A percentile compares a stretch with the other conserved stretches of the same genome.
phyloP scores from a whole-genome alignment of 37 sponge, comb jelly and placozoan species.

The Corticium candelabrum region DNA sequence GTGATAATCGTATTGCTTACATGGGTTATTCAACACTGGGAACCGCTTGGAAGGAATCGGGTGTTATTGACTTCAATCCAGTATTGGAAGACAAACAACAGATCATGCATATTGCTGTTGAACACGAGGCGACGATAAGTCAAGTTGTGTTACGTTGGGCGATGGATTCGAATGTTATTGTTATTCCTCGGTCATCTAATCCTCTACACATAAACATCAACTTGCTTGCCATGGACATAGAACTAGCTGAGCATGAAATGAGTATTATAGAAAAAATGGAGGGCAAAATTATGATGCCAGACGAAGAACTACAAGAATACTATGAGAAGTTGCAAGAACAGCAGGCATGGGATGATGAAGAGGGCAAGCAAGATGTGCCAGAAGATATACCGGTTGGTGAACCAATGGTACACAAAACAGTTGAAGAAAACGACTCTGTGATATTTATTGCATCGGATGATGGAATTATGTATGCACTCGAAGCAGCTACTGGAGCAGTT shows the following conservation, averaged over 20 bases:
- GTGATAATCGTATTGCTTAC: neutral
- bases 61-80: neutral
- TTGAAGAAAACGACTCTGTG: neutral
- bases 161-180: neutral
- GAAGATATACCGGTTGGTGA: no score
- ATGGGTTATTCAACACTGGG: constrained; percentile 5
- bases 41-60: neutral
- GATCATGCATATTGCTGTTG: neutral
- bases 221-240: neutral
- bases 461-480: constrained; percentile 1
- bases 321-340: neutral
- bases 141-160: neutral
- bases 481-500: neutral
- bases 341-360: neutral
- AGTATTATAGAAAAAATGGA: neutral
- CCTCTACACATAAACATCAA: neutral
- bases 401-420: no score
- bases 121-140: neutral
- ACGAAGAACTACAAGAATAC: neutral
- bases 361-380: neutral
- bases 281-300: neutral
- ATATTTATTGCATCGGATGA: constrained; percentile 7
- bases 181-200: neutral
- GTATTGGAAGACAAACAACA: neutral
- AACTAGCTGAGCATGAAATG: neutral